A percentile compares a stretch with the other conserved stretches of the same genome.
Evolutionary conservation across 2,888 invertebrate genomes (phyloP).

Genomic region (Rugalucina vietnamica): DNA sequence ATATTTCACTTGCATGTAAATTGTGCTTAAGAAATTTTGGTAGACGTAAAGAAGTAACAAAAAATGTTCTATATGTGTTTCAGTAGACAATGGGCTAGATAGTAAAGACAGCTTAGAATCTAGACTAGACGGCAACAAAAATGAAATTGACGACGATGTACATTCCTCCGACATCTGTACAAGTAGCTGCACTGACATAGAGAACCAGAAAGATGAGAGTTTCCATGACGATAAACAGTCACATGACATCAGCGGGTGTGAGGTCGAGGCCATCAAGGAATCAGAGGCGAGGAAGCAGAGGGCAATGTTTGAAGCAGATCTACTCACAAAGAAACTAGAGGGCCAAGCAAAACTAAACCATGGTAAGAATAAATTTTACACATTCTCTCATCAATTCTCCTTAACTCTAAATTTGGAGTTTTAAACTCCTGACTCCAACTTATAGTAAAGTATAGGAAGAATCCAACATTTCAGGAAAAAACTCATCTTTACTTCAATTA

Average conservation of each 20-base stretch:
- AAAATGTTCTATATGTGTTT: conserved; percentile 25
- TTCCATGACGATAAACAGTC: conserved; percentile 22
- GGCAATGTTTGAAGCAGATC: background rate
- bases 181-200: background rate
- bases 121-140: conserved; percentile 57
- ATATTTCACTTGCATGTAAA: no score
- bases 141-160: conserved; percentile 38
- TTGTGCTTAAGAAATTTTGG: no score
- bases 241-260: conserved; percentile 9
- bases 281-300: background rate
- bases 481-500: no score
- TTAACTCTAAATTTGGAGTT: no score
- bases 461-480: no score
- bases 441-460: no score
- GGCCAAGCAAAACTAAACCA: background rate
- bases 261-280: background rate
- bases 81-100: conserved; percentile 68
- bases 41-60: no score
- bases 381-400: no score
- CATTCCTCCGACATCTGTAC: conserved; percentile 11
- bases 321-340: background rate
- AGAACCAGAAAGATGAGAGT: conserved; percentile 13
- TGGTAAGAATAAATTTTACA: no score
- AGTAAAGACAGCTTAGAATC: conserved; percentile 56
- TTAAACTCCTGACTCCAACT: no score